Percentiles rank a stretch among this genome's conserved stretches.
Evolutionary conservation across 2,888 invertebrate species (phyloP).

Genomic region (Spilarctia lutea): DNA sequence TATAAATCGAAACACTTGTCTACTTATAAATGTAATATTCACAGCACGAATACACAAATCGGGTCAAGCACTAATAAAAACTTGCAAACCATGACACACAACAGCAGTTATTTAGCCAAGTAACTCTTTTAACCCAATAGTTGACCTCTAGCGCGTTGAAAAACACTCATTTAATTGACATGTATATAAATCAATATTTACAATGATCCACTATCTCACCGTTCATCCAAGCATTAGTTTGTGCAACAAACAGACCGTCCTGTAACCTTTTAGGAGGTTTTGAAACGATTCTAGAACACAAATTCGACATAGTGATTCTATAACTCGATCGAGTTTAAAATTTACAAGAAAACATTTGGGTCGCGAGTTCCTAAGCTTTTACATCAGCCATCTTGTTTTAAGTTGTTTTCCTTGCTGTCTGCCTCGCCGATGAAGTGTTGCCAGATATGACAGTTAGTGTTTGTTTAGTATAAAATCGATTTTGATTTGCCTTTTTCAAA

Average conservation of each 20-base stretch:
- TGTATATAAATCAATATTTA: constrained; percentile 69
- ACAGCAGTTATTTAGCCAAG: constrained; percentile 36
- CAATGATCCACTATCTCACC: constrained; percentile 87
- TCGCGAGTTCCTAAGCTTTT: constrained; percentile 52
- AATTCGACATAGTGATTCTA: constrained; percentile 88
- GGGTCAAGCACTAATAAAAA: constrained; percentile 46
- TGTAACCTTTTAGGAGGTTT: constrained; percentile 92
- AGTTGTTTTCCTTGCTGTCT: constrained; percentile 58
- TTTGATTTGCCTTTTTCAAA: not conserved
- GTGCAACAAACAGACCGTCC: constrained; percentile 92
- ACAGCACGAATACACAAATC: constrained; percentile 15
- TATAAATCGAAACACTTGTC: not conserved
- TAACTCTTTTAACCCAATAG: constrained; percentile 44
- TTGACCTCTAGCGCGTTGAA: constrained; percentile 53
- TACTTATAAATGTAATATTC: constrained; percentile 16
- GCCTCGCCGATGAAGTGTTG: not conserved
- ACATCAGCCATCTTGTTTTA: constrained; percentile 74
- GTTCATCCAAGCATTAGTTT: constrained; percentile 95
- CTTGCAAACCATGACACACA: constrained; percentile 45
- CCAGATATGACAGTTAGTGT: not conserved
- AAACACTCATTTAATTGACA: constrained; percentile 51
- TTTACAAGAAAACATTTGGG: constrained; percentile 63
- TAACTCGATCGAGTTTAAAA: constrained; percentile 56
- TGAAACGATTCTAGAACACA: constrained; percentile 91
- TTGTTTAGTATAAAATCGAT: not conserved